These are phyloP conservation scores for Indicator maculatus DNA, from an alignment of 2,113 vertebrate species.

Conservation along the genomic window DNA sequence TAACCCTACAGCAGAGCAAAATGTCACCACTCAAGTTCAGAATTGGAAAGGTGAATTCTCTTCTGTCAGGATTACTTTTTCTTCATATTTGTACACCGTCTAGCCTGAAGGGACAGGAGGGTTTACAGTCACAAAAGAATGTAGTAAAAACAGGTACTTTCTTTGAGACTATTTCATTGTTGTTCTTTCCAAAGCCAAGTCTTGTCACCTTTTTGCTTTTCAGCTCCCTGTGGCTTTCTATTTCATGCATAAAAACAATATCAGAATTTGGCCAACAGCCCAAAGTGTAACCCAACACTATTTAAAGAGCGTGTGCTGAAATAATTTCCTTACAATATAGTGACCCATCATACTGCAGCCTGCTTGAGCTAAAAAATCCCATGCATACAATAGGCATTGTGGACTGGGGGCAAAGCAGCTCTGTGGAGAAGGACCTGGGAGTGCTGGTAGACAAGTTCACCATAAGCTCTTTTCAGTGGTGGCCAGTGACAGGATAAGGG, in stretches of 20 bases:
- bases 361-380: background rate
- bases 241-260: background rate
- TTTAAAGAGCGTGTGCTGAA: background rate
- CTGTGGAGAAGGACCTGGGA: too few species aligned
- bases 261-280: background rate
- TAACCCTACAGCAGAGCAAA: background rate
- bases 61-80: background rate
- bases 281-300: fast-evolving
- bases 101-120: background rate
- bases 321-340: fast-evolving
- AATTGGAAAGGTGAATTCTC: background rate
- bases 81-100: background rate
- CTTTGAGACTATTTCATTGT: background rate
- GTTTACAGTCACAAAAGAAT: background rate
- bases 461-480: too few species aligned
- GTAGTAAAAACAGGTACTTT: background rate
- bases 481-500: too few species aligned
- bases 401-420: background rate
- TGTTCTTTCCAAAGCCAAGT: background rate
- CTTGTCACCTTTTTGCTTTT: background rate
- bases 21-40: background rate
- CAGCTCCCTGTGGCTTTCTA: background rate
- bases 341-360: background rate
- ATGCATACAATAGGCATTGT: background rate
- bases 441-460: too few species aligned